phyloP scores from a whole-genome alignment of 2,113 vertebrate genomes.

The Muntiacus reevesi region DNA sequence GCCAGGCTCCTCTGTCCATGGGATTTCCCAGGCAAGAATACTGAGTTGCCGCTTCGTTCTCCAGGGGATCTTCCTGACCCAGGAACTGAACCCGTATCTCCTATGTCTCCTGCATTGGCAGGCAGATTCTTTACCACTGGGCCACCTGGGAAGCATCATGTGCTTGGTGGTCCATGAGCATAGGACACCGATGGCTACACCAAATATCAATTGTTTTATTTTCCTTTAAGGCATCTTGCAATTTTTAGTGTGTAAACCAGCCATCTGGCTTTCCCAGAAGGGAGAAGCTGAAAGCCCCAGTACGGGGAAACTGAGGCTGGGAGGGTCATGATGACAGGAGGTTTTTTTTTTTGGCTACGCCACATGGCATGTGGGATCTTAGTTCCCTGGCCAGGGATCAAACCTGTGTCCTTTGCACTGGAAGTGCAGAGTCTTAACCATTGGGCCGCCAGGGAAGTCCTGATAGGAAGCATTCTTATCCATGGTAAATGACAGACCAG shows the following conservation, averaged over 20 bases:
- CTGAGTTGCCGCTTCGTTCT: background rate
- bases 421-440: background rate
- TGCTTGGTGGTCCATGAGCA: fast-evolving
- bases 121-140: background rate
- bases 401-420: background rate
- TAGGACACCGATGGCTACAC: fast-evolving
- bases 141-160: background rate
- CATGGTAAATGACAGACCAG: fast-evolving
- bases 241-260: background rate
- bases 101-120: background rate
- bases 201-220: background rate
- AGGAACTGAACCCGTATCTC: background rate
- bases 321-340: background rate
- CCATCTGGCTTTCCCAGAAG: background rate
- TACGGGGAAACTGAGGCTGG: background rate
- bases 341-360: background rate
- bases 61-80: background rate
- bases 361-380: background rate
- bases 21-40: background rate
- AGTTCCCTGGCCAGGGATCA: background rate
- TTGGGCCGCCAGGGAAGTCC: background rate
- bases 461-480: background rate
- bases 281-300: background rate
- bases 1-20: background rate
- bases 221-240: background rate